Percentiles rank a stretch among this genome's conserved stretches.
phyloP scores from a whole-genome alignment of 2,797 vertebrate genomes.

The Alouatta caraya region DNA sequence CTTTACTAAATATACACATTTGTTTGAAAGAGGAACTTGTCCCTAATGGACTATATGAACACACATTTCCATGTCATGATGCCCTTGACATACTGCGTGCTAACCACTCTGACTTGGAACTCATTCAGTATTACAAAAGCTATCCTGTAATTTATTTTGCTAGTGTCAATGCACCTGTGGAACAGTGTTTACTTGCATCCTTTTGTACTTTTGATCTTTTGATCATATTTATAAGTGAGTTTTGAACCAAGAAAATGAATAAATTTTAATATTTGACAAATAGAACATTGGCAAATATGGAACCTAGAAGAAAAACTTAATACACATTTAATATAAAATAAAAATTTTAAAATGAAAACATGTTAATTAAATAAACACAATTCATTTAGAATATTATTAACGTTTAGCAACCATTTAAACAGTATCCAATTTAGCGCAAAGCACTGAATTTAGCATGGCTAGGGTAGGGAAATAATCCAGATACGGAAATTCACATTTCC shows the following conservation, averaged over 20 bases:
- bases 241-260: constrained; percentile 41
- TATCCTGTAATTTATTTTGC: not conserved
- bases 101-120: constrained; percentile 17
- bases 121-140: not conserved
- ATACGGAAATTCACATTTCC: not conserved
- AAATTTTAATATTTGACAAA: not conserved
- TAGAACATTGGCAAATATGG: not conserved
- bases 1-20: constrained; percentile 32
- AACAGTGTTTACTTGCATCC: not conserved
- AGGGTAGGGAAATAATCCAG: not conserved
- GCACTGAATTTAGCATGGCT: not conserved
- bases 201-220: constrained; percentile 11
- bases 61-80: constrained; percentile 69
- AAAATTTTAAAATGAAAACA: not conserved
- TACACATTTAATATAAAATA: not conserved
- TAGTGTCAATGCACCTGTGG: not conserved
- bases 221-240: not conserved
- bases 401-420: not conserved
- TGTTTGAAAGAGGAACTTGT: constrained; percentile 60
- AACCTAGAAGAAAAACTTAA: not conserved
- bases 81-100: constrained; percentile 30
- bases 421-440: not conserved
- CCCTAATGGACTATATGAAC: constrained; percentile 56
- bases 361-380: not conserved
- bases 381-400: not conserved